A percentile compares a stretch with the other conserved stretches of the same genome.
These are phyloP conservation scores for Tapera naevia DNA, from an alignment of 2,797 vertebrate species.

Conservation along the genomic window DNA sequence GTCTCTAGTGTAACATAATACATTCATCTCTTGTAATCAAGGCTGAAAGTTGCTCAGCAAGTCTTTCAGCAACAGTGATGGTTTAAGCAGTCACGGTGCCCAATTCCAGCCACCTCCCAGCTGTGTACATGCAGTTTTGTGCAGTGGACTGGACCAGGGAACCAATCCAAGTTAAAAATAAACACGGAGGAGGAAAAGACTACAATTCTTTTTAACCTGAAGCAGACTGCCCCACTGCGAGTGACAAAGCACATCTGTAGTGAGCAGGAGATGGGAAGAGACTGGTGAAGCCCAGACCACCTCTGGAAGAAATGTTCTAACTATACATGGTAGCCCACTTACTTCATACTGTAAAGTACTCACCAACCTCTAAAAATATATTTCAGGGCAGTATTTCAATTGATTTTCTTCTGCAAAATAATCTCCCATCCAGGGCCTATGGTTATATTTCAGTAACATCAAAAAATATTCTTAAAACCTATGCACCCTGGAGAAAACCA, in stretches of 20 bases:
- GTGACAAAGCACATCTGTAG: neutral
- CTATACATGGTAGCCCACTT: neutral
- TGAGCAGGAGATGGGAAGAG: neutral
- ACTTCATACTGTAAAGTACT: neutral
- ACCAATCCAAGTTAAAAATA: neutral
- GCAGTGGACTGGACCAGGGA: neutral
- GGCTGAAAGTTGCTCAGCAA: neutral
- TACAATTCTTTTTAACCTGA: neutral
- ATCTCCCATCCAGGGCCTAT: neutral
- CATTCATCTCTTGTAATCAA: fast-evolving
- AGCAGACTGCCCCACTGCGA: neutral
- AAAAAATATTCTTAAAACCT: neutral
- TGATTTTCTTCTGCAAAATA: constrained; percentile 17
- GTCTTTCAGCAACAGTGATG: neutral
- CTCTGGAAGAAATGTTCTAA: neutral
- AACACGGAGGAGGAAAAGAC: neutral
- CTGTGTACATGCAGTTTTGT: neutral
- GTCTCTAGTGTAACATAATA: neutral
- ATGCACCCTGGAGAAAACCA: neutral
- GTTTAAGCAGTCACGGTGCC: neutral
- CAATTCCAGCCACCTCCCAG: neutral
- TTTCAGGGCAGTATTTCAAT: neutral
- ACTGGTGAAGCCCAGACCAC: neutral
- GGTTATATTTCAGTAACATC: neutral
- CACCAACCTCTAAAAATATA: neutral